Percentiles rank a stretch among this genome's conserved stretches.
phyloP scores from a whole-genome alignment of 2,888 invertebrate species.

The Clanis bilineata region DNA sequence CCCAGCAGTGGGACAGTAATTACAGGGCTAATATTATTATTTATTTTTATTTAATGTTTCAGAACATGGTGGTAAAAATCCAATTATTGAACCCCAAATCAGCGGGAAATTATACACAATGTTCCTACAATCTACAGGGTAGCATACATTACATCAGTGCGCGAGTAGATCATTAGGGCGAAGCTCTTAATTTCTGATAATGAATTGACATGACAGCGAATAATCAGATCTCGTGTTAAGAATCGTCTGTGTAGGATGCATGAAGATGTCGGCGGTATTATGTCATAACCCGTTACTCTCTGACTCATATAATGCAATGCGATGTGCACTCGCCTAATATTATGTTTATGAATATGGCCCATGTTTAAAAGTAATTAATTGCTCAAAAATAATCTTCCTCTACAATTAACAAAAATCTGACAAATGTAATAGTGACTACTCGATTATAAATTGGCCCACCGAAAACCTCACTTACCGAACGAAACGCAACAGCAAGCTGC shows the following conservation, averaged over 20 bases:
- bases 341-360: neutral
- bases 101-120: too few species aligned
- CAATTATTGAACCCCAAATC: neutral
- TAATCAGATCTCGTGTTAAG: constrained; percentile 4
- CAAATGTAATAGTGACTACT: too few species aligned
- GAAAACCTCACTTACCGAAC: too few species aligned
- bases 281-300: constrained; percentile 4
- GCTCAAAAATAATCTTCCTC: too few species aligned
- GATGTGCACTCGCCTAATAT: neutral
- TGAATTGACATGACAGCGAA: constrained; percentile 2
- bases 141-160: neutral
- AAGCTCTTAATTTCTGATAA: neutral
- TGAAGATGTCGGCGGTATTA: neutral
- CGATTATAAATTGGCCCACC: too few species aligned
- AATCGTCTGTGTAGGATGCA: constrained; percentile 7
- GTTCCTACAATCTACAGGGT: too few species aligned
- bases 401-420: too few species aligned
- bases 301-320: neutral
- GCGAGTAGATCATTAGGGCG: neutral
- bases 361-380: neutral
- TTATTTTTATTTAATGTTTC: too few species aligned
- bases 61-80: too few species aligned
- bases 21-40: too few species aligned
- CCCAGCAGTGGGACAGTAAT: too few species aligned
- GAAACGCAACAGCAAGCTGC: too few species aligned